Evolutionary conservation across 35 echinoderm and acorn worm species (phyloP).

Genomic region (Hemicentrotus pulcherrimus): DNA sequence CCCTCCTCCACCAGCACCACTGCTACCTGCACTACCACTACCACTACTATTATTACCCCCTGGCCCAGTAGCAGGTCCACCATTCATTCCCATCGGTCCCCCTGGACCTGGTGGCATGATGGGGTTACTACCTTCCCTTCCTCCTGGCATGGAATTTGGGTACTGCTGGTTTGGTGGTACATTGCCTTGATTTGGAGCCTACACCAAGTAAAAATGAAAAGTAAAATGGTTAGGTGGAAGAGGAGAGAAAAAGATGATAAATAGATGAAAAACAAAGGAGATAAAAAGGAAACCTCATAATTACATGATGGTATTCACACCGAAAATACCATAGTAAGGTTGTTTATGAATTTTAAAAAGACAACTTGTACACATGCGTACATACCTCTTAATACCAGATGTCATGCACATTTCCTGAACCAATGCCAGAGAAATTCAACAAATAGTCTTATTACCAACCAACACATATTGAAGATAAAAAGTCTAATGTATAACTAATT

Average conservation of each 20-base stretch:
- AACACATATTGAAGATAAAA: no score
- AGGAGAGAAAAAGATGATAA: neutral
- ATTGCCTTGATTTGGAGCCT: constrained; percentile 62
- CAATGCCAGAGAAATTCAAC: no score
- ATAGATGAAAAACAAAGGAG: neutral
- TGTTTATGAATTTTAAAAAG: no score
- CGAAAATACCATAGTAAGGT: no score
- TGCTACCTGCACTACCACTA: neutral
- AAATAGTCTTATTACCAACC: no score
- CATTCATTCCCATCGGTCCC: neutral
- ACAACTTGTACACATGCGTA: no score
- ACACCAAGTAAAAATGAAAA: neutral
- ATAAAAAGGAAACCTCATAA: neutral
- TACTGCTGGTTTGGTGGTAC: constrained; percentile 48
- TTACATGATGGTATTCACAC: no score
- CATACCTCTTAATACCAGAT: no score
- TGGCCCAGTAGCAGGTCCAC: neutral
- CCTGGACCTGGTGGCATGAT: constrained; percentile 20
- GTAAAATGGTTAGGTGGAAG: no score
- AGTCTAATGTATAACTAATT: no score
- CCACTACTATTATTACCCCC: constrained; percentile 8
- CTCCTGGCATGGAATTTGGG: constrained; percentile 46
- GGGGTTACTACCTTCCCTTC: neutral
- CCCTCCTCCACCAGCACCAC: neutral
- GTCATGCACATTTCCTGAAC: no score